Evolutionary conservation across 2,888 invertebrate species (phyloP).

Genomic region (Thereva nobilitata): DNA sequence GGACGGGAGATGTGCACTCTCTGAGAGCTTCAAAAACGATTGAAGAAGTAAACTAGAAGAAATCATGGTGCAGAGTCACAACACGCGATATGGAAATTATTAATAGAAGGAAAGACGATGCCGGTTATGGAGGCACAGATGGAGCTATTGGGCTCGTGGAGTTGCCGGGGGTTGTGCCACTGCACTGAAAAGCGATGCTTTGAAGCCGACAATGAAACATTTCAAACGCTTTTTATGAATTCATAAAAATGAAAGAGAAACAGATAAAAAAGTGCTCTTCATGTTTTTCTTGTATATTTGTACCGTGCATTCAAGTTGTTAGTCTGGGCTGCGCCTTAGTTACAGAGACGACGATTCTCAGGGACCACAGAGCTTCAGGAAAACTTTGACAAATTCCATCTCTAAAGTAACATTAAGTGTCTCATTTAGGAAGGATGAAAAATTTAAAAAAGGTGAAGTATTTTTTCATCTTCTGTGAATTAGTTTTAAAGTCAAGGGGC

Average conservation of each 20-base stretch:
- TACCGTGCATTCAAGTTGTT: slow-evolving; percentile 23
- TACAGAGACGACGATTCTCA: slow-evolving; percentile 30
- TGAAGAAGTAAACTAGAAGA: slow-evolving; percentile 34
- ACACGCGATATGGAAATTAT: slow-evolving; percentile 40
- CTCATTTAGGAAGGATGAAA: too few relatives aligned
- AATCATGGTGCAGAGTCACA: slow-evolving; percentile 35
- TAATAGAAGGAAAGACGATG: slow-evolving; percentile 38
- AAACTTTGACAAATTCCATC: slow-evolving; percentile 32
- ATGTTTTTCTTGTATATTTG: slow-evolving; percentile 25
- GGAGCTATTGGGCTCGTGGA: neutral
- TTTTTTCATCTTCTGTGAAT: too few relatives aligned
- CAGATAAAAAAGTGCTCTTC: slow-evolving; percentile 24
- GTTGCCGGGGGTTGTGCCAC: slow-evolving; percentile 21
- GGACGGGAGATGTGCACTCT: slow-evolving; percentile 39
- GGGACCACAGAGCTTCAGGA: slow-evolving; percentile 24
- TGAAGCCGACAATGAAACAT: slow-evolving; percentile 39
- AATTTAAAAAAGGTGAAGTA: too few relatives aligned
- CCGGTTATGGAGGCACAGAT: neutral
- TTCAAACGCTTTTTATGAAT: slow-evolving; percentile 40
- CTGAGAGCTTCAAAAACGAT: slow-evolving; percentile 37
- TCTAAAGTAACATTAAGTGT: slow-evolving; percentile 23
- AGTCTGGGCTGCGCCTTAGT: slow-evolving; percentile 28
- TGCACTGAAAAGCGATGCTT: slow-evolving; percentile 37
- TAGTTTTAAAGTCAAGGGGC: too few relatives aligned
- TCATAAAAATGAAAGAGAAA: slow-evolving; percentile 35